These are phyloP conservation scores for Adelphocoris suturalis DNA, from an alignment of 2,888 invertebrate species.

Conservation along the genomic window DNA sequence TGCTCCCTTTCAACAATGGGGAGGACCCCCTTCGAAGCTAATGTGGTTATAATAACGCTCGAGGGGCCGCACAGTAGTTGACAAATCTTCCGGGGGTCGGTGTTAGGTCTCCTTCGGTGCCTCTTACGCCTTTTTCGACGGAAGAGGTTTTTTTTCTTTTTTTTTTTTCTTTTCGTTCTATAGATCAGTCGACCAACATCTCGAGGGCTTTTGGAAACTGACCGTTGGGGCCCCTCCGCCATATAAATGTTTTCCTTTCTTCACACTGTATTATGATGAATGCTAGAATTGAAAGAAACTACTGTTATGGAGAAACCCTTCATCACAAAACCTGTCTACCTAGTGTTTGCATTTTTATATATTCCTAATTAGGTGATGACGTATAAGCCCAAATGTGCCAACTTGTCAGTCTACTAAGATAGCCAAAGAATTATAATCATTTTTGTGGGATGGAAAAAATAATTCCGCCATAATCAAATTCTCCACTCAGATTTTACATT, in stretches of 20 bases:
- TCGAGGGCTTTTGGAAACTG: conserved; percentile 33
- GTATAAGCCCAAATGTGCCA: too few relatives aligned
- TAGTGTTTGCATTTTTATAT: too few relatives aligned
- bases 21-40: conserved; percentile 44
- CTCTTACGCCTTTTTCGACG: conserved; percentile 18
- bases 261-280: not conserved
- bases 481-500: too few relatives aligned
- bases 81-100: conserved; percentile 48
- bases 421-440: too few relatives aligned
- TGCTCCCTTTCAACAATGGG: conserved; percentile 52
- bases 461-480: too few relatives aligned
- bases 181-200: conserved; percentile 42
- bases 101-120: conserved; percentile 35
- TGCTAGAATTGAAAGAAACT: too few relatives aligned
- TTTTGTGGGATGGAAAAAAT: too few relatives aligned
- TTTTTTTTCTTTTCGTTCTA: not conserved
- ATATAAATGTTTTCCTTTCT: conserved; percentile 10
- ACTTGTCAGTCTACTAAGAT: too few relatives aligned
- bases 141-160: not conserved
- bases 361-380: too few relatives aligned
- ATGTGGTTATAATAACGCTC: conserved; percentile 64
- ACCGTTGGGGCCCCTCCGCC: conserved; percentile 5
- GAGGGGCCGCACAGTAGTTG: conserved; percentile 53
- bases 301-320: too few relatives aligned
- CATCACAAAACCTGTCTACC: too few relatives aligned